Percentiles rank a stretch among this genome's conserved stretches.
phyloP scores from a whole-genome alignment of 1,140 invertebrate genomes.

The Marisa cornuarietis region DNA sequence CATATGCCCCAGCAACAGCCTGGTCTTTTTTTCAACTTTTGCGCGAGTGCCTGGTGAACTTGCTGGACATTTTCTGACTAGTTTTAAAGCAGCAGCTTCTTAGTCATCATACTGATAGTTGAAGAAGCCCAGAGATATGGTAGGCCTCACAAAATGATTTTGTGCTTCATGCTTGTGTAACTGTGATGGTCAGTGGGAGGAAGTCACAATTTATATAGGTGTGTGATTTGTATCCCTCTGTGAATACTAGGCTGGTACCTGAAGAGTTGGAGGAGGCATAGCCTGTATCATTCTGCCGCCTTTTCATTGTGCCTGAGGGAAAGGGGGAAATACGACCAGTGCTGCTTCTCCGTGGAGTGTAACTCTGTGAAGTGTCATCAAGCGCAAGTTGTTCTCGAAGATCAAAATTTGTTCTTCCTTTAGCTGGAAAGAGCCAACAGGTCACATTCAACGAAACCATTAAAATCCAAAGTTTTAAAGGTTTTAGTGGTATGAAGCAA shows the following conservation, averaged over 20 bases:
- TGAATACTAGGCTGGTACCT: conserved; percentile 38
- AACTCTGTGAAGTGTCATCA: conserved; percentile 39
- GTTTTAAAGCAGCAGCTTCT: no score
- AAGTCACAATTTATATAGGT: neutral
- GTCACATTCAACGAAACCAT: no score
- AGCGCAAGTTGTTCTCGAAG: conserved; percentile 56
- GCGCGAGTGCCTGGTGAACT: no score
- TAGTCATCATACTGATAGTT: no score
- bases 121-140: no score
- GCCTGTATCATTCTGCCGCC: conserved; percentile 53
- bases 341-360: conserved; percentile 46
- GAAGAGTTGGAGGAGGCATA: conserved; percentile 58
- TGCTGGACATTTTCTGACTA: no score
- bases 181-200: neutral
- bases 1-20: no score
- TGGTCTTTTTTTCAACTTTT: no score
- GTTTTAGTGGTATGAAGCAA: no score
- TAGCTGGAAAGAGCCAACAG: conserved; percentile 47
- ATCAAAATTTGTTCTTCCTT: conserved; percentile 61
- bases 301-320: conserved; percentile 25
- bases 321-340: conserved; percentile 41
- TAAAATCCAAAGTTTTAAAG: no score
- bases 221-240: neutral
- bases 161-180: conserved; percentile 15
- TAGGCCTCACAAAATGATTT: no score